Evolutionary conservation across 2,888 invertebrate species (phyloP), one percentile per base, ranked within the genome.

Genomic region (Scelioninae gen. 1): DNA sequence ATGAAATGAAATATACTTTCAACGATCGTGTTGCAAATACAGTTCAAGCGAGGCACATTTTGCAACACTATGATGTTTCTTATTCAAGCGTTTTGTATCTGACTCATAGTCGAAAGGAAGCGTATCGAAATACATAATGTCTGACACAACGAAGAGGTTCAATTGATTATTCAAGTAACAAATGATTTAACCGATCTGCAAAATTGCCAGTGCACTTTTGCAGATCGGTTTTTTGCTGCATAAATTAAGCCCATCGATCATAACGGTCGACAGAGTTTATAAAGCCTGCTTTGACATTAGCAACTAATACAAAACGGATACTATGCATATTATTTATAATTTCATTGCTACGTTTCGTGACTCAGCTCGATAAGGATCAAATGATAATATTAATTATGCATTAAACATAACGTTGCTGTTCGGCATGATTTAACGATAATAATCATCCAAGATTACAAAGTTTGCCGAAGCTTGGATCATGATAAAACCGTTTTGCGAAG

Each of bases 331-430:
- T 79, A 80, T 79, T 83, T 58, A 72, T 77, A 76, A 83, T 76
- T 83, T 71, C 55, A 62, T 68, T 75, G 72, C 56, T 23, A 53
- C 31, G 72, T 77, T 83, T 80, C 83, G 80, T 83, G 80, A 83
- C 79, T 83, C 76, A 58, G 51, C 72, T 60, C 63, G 76, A 80
- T 83, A 83, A 80, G 51, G 53, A 80, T 83, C 83, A 76, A 76
- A 77, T 76, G 83, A 76, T 83, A 75, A 76, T 77, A 80, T 83
- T 80, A 80, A 83, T 83, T 83, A 76, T 68, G 68, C 80, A 83
- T 83, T 77, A 80, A 83, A 75, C 51, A 38, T 77, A 76, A 68
- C 80, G 60, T 62, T 56, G 55, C 53, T 56, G 71, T 80, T 80
- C 63, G 34, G 66, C 76, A 76, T 76, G 83, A 79, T 83, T 74